phyloP scores from a whole-genome alignment of 2,888 invertebrate genomes.

The Ferrisia virgata region DNA sequence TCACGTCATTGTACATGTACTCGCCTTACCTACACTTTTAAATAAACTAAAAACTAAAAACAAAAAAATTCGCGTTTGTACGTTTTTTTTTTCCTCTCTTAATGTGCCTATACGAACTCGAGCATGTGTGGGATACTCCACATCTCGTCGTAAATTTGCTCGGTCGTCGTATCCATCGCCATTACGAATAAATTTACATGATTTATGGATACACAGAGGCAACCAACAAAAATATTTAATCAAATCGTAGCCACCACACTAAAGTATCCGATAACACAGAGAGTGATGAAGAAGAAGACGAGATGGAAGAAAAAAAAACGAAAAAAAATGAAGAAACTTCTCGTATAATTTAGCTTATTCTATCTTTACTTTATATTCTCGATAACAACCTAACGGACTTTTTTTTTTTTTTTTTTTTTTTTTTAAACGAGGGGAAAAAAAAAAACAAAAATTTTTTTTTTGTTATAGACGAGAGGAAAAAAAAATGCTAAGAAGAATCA shows the following conservation, averaged over 20 bases:
- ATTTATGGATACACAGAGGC: background rate
- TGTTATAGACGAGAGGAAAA: too few species aligned
- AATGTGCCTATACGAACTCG: background rate
- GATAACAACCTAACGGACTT: background rate
- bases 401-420: background rate
- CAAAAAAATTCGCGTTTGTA: background rate
- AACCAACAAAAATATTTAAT: background rate
- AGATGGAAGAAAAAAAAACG: background rate
- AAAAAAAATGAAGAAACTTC: background rate
- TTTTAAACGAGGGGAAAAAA: too few species aligned
- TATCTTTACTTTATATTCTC: background rate
- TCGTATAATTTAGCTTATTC: background rate
- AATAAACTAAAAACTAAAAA: too few species aligned
- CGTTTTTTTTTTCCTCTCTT: too few species aligned
- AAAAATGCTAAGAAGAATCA: background rate
- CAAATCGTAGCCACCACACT: background rate
- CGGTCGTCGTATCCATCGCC: background rate
- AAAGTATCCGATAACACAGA: background rate
- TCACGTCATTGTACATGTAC: background rate
- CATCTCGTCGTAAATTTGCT: background rate
- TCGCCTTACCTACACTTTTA: too few species aligned
- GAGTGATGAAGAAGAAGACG: too few species aligned
- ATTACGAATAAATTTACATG: conserved; percentile 17
- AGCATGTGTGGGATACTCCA: background rate
- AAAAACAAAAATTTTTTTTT: too few species aligned